Evolutionary conservation across 2,888 invertebrate species (phyloP), one percentile per base, ranked within the genome.

Genomic region (Harpalus rufipes): DNA sequence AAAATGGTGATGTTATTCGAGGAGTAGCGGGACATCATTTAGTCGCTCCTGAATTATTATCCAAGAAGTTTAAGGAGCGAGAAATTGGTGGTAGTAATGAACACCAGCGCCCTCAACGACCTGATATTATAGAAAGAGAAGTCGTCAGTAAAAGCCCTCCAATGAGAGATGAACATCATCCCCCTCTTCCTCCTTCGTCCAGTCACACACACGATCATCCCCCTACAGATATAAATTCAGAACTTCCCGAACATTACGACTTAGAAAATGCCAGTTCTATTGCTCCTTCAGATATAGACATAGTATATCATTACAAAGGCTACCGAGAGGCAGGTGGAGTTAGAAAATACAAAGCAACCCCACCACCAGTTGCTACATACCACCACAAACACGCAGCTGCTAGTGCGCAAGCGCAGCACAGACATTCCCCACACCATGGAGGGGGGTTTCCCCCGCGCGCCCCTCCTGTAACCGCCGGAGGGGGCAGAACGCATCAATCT

Each of bases 261-360:
- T 92, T 99, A 86, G 99, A 99, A 92, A 98, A 98, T 91, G 98
- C 98, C 0, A 98, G 98, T 90, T 98, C 98, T 0, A 98, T 99
- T 87, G 99, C 99, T 0, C 98, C 99, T 0, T 98, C 98, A 1
- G 99, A 99, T 90, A 98, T 98, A 87, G 98, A 99, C 89, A 97
- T 99, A 86, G 97, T 98, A 10, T 97, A 97, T 89, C 98, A 99
- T 90, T 99, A 99, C 90, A 98, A 98, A 92, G 97, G 96, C 10
- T 98, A 97, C 90, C 93, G 98, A 32, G 97, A 98, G 91, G 95
- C 94, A 72, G 94, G 94, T 1, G 97, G 97, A 0, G 94, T 96
- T 86, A 92, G 97, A 65, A 97, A 97, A 90, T 97, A 97, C 89
- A 97, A 97, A 91, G 95, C 96, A 1, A 96, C 96, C 2, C 96